These are phyloP conservation scores for Oenanthe oenanthe DNA, from an alignment of 2,113 vertebrate genomes.

Conservation along the genomic window DNA sequence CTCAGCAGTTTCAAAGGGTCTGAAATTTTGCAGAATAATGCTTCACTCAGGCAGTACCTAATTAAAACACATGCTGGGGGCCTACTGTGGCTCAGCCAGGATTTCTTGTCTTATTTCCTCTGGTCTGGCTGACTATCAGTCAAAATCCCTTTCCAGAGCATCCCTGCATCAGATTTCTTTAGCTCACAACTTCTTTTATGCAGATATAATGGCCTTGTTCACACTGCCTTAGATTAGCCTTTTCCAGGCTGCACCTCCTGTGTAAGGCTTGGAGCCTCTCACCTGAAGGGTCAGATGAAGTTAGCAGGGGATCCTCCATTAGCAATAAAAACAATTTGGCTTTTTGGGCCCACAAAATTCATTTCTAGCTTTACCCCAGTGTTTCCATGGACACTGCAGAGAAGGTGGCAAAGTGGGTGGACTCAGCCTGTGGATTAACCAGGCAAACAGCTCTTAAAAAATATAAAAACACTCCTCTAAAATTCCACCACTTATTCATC, in stretches of 20 bases:
- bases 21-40: not conserved
- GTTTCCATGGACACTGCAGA: slow-evolving; percentile 4
- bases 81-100: not conserved
- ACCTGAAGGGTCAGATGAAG: not conserved
- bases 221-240: not conserved
- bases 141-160: not conserved
- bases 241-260: not conserved
- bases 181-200: not conserved
- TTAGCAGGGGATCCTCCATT: not conserved
- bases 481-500: not conserved
- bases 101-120: not conserved
- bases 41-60: not conserved
- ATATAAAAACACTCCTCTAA: not conserved
- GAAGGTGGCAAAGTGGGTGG: not conserved
- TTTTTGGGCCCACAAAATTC: not conserved
- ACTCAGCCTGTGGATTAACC: not conserved
- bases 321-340: not conserved
- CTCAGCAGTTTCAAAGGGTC: not conserved
- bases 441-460: not conserved
- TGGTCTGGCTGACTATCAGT: not conserved
- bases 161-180: not conserved
- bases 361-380: not conserved
- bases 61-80: not conserved
- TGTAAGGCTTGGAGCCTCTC: not conserved
- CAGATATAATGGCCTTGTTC: not conserved